Conservation (phyloP, 30 jellyfish, hydroid and myxozoan species). For the Phacellophora camtschatica region DNA sequence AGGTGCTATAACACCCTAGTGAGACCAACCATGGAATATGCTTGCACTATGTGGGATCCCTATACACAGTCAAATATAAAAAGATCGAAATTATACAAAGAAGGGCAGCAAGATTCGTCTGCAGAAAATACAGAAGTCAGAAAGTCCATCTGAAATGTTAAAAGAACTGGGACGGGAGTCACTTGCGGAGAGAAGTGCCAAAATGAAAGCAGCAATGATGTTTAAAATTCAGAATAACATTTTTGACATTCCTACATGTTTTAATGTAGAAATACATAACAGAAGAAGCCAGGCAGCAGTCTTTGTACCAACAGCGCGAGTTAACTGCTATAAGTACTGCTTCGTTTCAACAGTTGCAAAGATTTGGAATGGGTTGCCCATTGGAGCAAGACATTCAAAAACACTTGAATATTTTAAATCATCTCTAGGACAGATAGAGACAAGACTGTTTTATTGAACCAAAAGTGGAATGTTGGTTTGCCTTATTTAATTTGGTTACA, state of each 20-base stretch:
- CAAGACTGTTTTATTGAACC: too few relatives aligned
- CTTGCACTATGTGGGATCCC: constrained; percentile 56
- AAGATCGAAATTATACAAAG: constrained; percentile 4
- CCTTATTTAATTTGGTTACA: too few relatives aligned
- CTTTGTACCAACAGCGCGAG: background rate
- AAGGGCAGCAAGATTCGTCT: background rate
- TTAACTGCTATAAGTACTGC: background rate
- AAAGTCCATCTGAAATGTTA: constrained; percentile 6
- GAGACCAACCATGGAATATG: constrained; percentile 44
- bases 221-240: background rate
- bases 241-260: background rate
- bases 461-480: too few relatives aligned
- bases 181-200: constrained; percentile 8
- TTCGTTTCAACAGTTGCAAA: constrained; percentile 1
- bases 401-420: background rate
- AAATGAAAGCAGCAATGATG: constrained; percentile 12
- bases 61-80: constrained; percentile 15
- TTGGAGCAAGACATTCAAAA: background rate
- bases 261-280: background rate
- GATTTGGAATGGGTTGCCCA: constrained; percentile 30
- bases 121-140: constrained; percentile 16
- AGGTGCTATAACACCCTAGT: constrained; percentile 36
- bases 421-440: background rate
- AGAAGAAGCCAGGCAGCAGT: too few relatives aligned
- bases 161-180: background rate